Evolutionary conservation across 2,888 invertebrate species (phyloP).

Genomic region (Beris morrisii): DNA sequence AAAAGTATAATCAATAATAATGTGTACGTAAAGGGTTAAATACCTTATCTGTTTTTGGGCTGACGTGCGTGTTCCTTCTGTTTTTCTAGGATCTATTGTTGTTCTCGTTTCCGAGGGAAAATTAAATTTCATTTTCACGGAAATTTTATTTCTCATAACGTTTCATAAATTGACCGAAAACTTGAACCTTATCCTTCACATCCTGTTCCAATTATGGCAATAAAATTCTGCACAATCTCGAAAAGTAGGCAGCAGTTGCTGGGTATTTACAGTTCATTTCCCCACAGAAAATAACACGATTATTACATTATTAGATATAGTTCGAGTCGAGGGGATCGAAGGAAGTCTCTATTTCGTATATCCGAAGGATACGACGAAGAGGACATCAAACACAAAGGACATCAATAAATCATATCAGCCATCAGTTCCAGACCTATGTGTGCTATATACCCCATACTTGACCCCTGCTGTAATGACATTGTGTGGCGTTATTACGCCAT

Average conservation of each 20-base stretch:
- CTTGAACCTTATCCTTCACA: not conserved
- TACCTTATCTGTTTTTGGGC: too few species aligned
- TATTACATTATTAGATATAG: constrained; percentile 40
- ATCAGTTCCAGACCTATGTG: constrained; percentile 40
- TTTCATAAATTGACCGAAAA: too few species aligned
- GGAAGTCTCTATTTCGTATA: constrained; percentile 14
- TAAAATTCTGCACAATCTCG: constrained; percentile 12
- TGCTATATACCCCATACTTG: constrained; percentile 13
- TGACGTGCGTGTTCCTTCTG: too few species aligned
- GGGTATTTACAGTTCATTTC: constrained; percentile 35
- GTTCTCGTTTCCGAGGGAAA: too few species aligned
- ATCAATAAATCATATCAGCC: constrained; percentile 43
- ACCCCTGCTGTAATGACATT: constrained; percentile 32
- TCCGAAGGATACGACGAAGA: constrained; percentile 36
- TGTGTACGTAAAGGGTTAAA: too few species aligned
- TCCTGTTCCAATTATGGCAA: constrained; percentile 15
- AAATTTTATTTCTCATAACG: too few species aligned
- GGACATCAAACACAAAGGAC: constrained; percentile 43
- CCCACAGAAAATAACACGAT: constrained; percentile 37
- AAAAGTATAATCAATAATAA: too few species aligned
- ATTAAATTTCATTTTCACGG: too few species aligned
- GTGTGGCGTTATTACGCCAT: constrained; percentile 31
- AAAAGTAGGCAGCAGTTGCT: constrained; percentile 35
- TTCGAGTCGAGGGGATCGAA: constrained; percentile 6
- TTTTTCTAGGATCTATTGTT: too few species aligned